Evolutionary conservation across 2,888 invertebrate genomes (phyloP), one percentile per base, ranked within the genome.

Genomic region (Drosophila greeni): DNA sequence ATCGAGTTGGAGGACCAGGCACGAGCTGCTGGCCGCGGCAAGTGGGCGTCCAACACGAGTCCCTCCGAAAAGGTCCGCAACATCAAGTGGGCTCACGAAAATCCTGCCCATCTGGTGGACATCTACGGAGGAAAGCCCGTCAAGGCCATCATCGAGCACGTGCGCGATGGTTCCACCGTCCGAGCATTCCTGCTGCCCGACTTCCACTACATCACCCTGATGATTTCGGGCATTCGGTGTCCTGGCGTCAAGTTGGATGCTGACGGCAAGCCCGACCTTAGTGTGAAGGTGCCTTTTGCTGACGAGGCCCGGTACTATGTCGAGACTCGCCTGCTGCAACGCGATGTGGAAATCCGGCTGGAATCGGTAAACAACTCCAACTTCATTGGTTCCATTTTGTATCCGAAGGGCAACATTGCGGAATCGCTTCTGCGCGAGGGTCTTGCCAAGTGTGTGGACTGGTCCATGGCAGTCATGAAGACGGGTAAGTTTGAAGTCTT

Each of bases 131-230:
- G 94, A 36, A 95, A 97, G 86, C 97, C 96, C 0, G 91, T 98
- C 6, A 95, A 94, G 88, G 98, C 98, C 45, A 93, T 99, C 60
- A 95, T 99, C 78, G 99, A 99, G 87, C 97, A 98, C 90, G 98
- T 99, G 1, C 92, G 98, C 59, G 99, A 99, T 89, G 99, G 99
- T 0, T 97, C 97, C 33, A 99, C 99, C 1, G 93, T 98, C 14
- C 92, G 98, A 72, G 95, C 96, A 4, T 95, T 98, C 84, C 90
- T 99, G 12, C 89, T 98, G 59, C 98, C 98, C 2, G 95, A 95
- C 65, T 97, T 93, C 88, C 93, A 96, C 79, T 95, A 97, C 85
- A 93, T 99, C 62, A 99, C 97, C 0, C 89, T 99, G 64, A 97
- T 98, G 95, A 93, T 99, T 71, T 95, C 98, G 52, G 99, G 99